Conservation (phyloP, 2,797 vertebrate genomes). For the Alauda arvensis region DNA sequence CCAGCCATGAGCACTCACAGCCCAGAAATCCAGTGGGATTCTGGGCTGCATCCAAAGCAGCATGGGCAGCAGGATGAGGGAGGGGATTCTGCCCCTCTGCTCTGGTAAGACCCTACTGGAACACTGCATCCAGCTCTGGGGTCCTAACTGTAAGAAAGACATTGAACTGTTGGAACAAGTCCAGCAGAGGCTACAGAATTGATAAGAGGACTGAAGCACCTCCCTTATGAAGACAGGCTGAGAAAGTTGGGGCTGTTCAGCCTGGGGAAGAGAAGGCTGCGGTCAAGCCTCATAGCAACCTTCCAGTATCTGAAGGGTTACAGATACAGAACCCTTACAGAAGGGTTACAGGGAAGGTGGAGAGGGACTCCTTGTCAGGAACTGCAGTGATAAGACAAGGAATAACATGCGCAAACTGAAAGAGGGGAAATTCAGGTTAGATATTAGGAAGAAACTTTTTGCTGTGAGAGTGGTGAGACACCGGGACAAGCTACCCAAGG, state of each 20-base stretch:
- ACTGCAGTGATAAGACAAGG: background rate
- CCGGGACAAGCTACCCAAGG: background rate
- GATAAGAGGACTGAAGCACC: background rate
- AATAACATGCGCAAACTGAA: background rate
- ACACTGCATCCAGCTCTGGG: background rate
- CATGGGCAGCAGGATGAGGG: fast-evolving
- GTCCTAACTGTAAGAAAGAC: background rate
- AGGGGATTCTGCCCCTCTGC: background rate
- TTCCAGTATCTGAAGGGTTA: background rate
- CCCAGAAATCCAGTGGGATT: background rate
- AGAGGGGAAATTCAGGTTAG: background rate
- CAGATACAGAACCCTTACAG: too few relatives aligned
- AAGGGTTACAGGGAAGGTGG: background rate
- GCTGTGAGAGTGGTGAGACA: background rate
- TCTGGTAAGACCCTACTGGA: background rate
- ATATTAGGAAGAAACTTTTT: background rate
- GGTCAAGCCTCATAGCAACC: fast-evolving
- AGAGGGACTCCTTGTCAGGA: background rate
- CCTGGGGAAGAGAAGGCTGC: background rate
- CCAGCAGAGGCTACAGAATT: background rate
- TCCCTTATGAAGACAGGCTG: background rate
- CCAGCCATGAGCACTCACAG: background rate
- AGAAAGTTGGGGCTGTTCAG: background rate
- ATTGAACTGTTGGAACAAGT: background rate
- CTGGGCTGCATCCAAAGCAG: background rate